Evolutionary conservation across 2,888 invertebrate species (phyloP), one percentile per base, ranked within the genome.

Genomic region (Chalcosyrphus nemorum): DNA sequence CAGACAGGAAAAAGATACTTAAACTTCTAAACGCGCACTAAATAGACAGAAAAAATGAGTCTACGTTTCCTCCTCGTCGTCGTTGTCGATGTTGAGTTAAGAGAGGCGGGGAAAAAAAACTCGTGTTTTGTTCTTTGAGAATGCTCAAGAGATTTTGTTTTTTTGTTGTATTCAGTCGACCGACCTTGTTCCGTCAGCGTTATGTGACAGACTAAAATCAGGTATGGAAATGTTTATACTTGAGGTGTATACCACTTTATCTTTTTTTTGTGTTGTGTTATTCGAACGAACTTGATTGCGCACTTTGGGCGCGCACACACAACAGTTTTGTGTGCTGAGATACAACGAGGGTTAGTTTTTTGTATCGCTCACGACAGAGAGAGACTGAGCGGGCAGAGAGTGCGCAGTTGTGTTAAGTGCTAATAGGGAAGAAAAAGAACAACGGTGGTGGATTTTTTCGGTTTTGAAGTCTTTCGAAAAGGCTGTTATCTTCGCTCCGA

Each of bases 151-250:
- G 17, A 47, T n/a, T n/a, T n/a, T n/a, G n/a, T n/a, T n/a, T n/a
- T n/a, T n/a, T n/a, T n/a, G n/a, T 13, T 35, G 24, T 65, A 38
- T 68, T 65, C 61, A 84, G 80, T 75, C 76, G 68, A 78, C 87
- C 89, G 90, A 91, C 89, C 91, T 90, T 89, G 89, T 89, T 89
- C 88, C 90, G 89, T 90, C 90, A 90, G 89, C 90, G 90, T 89
- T 89, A 88, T 90, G 89, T 90, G 89, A 90, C 90, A 90, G 90
- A 91, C 90, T 91, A 89, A 89, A 89, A 88, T 87, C 87, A 86
- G 86, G 87, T 86, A 86, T 87, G 84, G 81, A 86, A 85, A 78
- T 85, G 86, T 85, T 86, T 86, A 86, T 86, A 86, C 78, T 86
- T 81, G 78, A 80, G 80, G 75, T 85, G 85, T 85, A 85, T 85